A percentile compares a stretch with the other conserved stretches of the same genome.
Conservation (phyloP, 2,888 invertebrate species). For the Merodon equestris region DNA sequence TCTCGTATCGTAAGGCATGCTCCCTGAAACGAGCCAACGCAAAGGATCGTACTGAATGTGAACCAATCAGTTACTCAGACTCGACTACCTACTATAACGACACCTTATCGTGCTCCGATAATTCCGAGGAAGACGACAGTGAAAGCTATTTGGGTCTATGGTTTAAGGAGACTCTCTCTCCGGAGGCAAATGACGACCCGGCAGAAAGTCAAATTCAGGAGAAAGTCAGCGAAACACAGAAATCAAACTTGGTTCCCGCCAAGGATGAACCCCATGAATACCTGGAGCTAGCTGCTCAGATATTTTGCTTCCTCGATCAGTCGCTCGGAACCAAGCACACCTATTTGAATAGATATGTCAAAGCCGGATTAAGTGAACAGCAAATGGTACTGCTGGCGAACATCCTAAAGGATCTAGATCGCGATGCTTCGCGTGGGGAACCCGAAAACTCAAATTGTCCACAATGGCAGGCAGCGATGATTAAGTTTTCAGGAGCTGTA, state of each 20-base stretch:
- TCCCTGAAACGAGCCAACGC: slow-evolving; percentile 89
- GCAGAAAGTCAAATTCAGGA: slow-evolving; percentile 81
- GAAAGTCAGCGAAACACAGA: slow-evolving; percentile 80
- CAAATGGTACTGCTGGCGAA: slow-evolving; percentile 93
- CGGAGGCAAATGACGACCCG: slow-evolving; percentile 81
- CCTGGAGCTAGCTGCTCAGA: slow-evolving; percentile 90
- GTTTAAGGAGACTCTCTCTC: slow-evolving; percentile 96
- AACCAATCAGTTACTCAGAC: slow-evolving; percentile 91
- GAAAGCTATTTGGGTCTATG: slow-evolving; percentile 85
- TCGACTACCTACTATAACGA: slow-evolving; percentile 98
- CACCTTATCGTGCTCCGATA: slow-evolving; percentile 93
- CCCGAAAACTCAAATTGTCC: slow-evolving; percentile 80
- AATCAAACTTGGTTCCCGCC: slow-evolving; percentile 83
- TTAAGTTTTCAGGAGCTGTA: slow-evolving; percentile 77
- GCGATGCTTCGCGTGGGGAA: slow-evolving; percentile 91
- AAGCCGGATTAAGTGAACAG: slow-evolving; percentile 87
- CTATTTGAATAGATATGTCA: slow-evolving; percentile 84
- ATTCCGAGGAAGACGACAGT: slow-evolving; percentile 89
- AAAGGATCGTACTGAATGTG: slow-evolving; percentile 88
- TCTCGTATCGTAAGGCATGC: slow-evolving; percentile 94
- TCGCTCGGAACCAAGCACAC: slow-evolving; percentile 81
- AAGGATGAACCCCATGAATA: slow-evolving; percentile 92
- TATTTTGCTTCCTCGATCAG: slow-evolving; percentile 92
- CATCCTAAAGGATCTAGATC: slow-evolving; percentile 93
- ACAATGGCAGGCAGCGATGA: slow-evolving; percentile 78